These are phyloP conservation scores for Hoplostethus atlanticus DNA, from an alignment of 2,797 vertebrate genomes.

Conservation along the genomic window DNA sequence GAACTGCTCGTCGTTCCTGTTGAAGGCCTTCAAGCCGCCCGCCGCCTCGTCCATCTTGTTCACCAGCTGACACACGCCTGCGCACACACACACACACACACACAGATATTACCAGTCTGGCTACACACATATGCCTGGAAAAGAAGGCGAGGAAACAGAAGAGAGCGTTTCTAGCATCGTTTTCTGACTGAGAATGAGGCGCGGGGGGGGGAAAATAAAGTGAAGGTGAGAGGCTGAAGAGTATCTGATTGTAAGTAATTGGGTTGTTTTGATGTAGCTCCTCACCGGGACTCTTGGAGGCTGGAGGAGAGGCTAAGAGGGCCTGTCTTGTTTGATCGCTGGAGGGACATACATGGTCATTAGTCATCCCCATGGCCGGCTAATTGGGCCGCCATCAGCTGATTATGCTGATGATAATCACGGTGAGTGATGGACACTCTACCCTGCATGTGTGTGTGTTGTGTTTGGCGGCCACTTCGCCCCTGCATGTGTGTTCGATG, in stretches of 20 bases:
- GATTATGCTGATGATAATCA: constrained; percentile 62
- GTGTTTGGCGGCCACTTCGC: too few species aligned
- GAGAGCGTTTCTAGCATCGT: neutral
- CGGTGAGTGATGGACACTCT: constrained; percentile 43
- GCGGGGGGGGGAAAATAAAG: neutral
- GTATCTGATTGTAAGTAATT: constrained; percentile 14
- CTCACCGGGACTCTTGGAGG: constrained; percentile 22
- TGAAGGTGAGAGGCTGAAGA: neutral
- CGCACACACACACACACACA: neutral
- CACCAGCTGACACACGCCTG: constrained; percentile 95
- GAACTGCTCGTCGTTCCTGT: constrained; percentile 97
- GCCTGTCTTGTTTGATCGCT: constrained; percentile 46
- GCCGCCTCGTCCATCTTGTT: constrained; percentile 95
- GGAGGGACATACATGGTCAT: constrained; percentile 29
- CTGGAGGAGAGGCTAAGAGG: constrained; percentile 14
- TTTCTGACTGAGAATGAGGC: neutral
- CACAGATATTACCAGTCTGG: neutral
- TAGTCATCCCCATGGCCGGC: constrained; percentile 24
- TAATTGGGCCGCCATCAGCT: constrained; percentile 44
- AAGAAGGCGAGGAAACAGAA: too few species aligned
- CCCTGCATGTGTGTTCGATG: constrained; percentile 5
- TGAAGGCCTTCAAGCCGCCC: constrained; percentile 91
- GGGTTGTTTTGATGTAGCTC: constrained; percentile 49
- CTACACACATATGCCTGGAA: too few species aligned
- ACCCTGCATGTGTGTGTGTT: too few species aligned